Conservation (phyloP, 2,113 vertebrate genomes). For the Channa maculata region DNA sequence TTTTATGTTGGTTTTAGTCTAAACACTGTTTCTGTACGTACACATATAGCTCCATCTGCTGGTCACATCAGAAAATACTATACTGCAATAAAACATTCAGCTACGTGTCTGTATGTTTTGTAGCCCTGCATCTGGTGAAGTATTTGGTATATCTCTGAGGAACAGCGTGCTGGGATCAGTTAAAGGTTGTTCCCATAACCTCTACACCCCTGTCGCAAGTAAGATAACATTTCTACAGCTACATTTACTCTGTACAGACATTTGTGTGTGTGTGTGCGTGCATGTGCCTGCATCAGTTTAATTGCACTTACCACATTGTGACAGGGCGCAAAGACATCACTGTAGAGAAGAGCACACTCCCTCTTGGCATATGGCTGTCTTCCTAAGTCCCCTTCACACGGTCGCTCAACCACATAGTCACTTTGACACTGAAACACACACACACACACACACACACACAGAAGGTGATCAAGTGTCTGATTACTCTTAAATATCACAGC, state of each 20-base stretch:
- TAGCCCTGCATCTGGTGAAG: slow-evolving; percentile 31
- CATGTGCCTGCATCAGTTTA: slow-evolving; percentile 20
- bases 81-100: background rate
- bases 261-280: slow-evolving; percentile 34
- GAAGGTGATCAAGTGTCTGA: slow-evolving; percentile 68
- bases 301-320: slow-evolving; percentile 92
- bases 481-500: slow-evolving; percentile 79
- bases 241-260: background rate
- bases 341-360: slow-evolving; percentile 96
- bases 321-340: slow-evolving; percentile 95
- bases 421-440: slow-evolving; percentile 89
- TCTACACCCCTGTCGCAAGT: slow-evolving; percentile 15
- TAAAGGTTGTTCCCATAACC: slow-evolving; percentile 61
- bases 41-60: slow-evolving; percentile 71
- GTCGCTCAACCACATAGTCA: slow-evolving; percentile 88
- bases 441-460: slow-evolving; percentile 54
- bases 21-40: slow-evolving; percentile 3
- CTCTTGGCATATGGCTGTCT: slow-evolving; percentile 98
- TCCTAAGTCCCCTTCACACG: slow-evolving; percentile 94
- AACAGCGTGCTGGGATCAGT: slow-evolving; percentile 48
- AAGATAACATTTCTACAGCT: slow-evolving; percentile 49
- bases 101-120: background rate
- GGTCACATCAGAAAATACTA: slow-evolving; percentile 43
- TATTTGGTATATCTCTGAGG: slow-evolving; percentile 30
- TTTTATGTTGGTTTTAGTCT: background rate